These are phyloP conservation scores for Platycheirus rosarum DNA, from an alignment of 2,888 invertebrate genomes.

Conservation along the genomic window DNA sequence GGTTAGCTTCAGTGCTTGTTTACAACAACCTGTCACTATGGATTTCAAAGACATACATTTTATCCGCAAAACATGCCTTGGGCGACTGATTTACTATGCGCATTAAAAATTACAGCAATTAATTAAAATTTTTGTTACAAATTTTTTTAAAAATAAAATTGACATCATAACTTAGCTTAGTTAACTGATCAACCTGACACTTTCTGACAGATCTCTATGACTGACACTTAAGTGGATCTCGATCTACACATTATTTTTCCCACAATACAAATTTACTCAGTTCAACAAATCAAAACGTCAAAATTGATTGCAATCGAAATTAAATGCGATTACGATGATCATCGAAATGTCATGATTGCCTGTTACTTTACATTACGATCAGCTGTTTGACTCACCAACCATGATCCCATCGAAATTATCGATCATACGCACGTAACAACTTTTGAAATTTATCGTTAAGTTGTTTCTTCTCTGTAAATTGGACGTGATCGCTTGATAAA, in stretches of 20 bases:
- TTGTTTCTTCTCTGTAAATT: slow-evolving; percentile 76
- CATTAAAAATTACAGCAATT: slow-evolving; percentile 57
- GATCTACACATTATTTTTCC: neutral
- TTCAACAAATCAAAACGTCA: slow-evolving; percentile 47
- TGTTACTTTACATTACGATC: slow-evolving; percentile 30
- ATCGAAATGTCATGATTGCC: slow-evolving; percentile 29
- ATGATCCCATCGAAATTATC: slow-evolving; percentile 38
- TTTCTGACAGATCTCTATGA: neutral
- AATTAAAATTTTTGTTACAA: slow-evolving; percentile 49
- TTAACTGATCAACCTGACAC: neutral
- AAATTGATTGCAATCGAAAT: slow-evolving; percentile 23
- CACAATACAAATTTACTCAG: slow-evolving; percentile 12
- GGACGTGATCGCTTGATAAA: slow-evolving; percentile 73
- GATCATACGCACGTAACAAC: slow-evolving; percentile 30
- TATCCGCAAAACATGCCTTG: slow-evolving; percentile 33
- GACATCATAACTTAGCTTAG: slow-evolving; percentile 47
- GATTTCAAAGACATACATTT: slow-evolving; percentile 56
- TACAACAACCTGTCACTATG: slow-evolving; percentile 54
- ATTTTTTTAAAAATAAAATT: slow-evolving; percentile 63
- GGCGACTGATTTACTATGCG: slow-evolving; percentile 60
- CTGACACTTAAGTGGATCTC: slow-evolving; percentile 34
- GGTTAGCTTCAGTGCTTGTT: slow-evolving; percentile 60
- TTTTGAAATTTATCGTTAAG: slow-evolving; percentile 11
- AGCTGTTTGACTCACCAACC: slow-evolving; percentile 4
- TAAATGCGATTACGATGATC: slow-evolving; percentile 21